Evolutionary conservation across 2,888 invertebrate species (phyloP), one percentile per base, ranked within the genome.

Genomic region (Ophonus ardosiacus): DNA sequence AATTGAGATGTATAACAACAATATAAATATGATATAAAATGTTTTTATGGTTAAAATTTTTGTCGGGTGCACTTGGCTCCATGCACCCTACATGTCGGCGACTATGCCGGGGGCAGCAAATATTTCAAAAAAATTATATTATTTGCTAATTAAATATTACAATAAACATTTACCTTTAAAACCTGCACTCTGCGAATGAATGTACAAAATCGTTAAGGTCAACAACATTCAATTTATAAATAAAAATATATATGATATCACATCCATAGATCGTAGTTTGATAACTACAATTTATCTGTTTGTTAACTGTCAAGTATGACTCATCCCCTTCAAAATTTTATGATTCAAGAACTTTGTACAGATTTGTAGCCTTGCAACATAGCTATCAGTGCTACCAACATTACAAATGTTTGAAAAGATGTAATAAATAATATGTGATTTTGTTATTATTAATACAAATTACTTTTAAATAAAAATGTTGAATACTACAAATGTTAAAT

Each of bases 241-340:
- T 68, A 38, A 65, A 68, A 38, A 74, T 43, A 71, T 71, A 7
- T 18, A 10, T 71, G 71, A 71, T 43, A 74, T 74, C 71, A 74
- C 5, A 43, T 0, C 17, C 15, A 17, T 40, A 68, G 0, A 68
- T 38, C 40, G 68, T 68, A 68, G 0, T 40, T 68, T 68, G 68
- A 68, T 68, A 68, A 68, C 31, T 24, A 40, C 17, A 7, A 38
- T 68, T 68, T 40, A 68, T 68, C 38, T 68, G 7, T 40, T 31
- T 63, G 13, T 7, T 38, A n/a, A 38, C 38, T 21, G 63, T 24
- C 68, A 31, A 15, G 10, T 18, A 74, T 74, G 71, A 74, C 7
- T 74, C 43, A 68, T 68, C 18, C 18, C 17, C 63, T 63, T 13
- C n/a, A 8, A 8, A 74, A 51, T 13, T 74, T 7, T 74, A 74